These are phyloP conservation scores for Odontocerum albicorne DNA, from an alignment of 2,888 invertebrate genomes.

Conservation along the genomic window DNA sequence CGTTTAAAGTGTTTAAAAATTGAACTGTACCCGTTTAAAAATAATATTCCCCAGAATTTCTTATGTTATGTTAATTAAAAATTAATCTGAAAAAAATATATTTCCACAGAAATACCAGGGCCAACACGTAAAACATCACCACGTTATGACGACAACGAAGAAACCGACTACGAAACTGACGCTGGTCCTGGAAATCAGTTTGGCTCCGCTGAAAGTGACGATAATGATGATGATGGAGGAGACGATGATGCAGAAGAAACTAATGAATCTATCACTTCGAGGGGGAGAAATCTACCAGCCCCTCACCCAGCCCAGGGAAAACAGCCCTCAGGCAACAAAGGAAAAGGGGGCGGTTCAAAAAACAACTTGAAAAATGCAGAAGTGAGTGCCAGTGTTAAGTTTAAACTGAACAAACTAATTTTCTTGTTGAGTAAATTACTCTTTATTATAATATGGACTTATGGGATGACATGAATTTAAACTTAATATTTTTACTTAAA, in stretches of 20 bases:
- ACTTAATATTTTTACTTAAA: too few species aligned
- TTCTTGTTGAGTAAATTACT: too few species aligned
- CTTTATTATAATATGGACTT: too few species aligned
- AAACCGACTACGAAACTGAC: slow-evolving; percentile 49
- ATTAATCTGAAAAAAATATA: too few species aligned
- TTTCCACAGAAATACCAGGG: slow-evolving; percentile 71
- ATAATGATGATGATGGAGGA: slow-evolving; percentile 54
- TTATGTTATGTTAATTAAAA: too few species aligned
- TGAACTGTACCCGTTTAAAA: too few species aligned
- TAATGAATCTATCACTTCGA: slow-evolving; percentile 3
- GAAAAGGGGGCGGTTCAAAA: slow-evolving; percentile 1
- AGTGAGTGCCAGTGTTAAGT: background rate
- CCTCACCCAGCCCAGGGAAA: slow-evolving; percentile 1
- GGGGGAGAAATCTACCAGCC: slow-evolving; percentile 1
- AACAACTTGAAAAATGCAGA: background rate
- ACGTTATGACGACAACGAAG: slow-evolving; percentile 57
- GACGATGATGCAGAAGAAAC: slow-evolving; percentile 14
- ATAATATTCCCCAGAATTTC: too few species aligned
- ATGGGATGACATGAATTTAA: too few species aligned
- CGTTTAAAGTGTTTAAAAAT: too few species aligned
- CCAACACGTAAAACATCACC: slow-evolving; percentile 50
- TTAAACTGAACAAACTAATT: too few species aligned
- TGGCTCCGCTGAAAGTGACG: slow-evolving; percentile 73
- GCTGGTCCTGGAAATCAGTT: slow-evolving; percentile 66
- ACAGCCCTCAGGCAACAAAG: background rate